Evolutionary conservation across 2,797 vertebrate genomes (phyloP).

Genomic region (Meriones psammophilus): DNA sequence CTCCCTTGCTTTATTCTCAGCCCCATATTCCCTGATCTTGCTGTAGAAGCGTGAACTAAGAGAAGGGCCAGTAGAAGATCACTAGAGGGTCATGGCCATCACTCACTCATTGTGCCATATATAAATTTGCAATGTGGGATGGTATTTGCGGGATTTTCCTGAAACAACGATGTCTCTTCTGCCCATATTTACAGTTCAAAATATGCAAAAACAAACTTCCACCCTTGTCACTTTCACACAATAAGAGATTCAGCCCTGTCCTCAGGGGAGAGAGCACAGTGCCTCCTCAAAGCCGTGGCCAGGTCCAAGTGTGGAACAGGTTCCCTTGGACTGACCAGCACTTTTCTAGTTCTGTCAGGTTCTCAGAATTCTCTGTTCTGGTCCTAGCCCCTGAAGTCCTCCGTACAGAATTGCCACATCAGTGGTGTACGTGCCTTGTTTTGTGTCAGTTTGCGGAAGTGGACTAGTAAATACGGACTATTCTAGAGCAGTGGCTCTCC

Average conservation of each 20-base stretch:
- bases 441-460: not conserved
- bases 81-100: not conserved
- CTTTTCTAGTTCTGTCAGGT: not conserved
- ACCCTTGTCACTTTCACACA: not conserved
- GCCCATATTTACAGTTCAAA: slow-evolving; percentile 26
- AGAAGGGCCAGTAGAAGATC: not conserved
- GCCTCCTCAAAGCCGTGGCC: not conserved
- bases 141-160: not conserved
- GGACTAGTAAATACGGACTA: not conserved
- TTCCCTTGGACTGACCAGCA: not conserved
- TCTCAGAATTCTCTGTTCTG: not conserved
- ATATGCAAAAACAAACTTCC: not conserved
- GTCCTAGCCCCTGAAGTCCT: not conserved
- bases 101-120: not conserved
- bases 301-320: not conserved
- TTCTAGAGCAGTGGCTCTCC: not conserved
- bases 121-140: not conserved
- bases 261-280: not conserved
- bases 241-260: not conserved
- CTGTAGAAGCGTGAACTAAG: not conserved
- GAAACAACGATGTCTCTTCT: not conserved
- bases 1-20: not conserved
- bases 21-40: not conserved
- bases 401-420: not conserved
- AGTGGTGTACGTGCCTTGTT: not conserved